Percentiles rank a stretch among this genome's conserved stretches.
These are phyloP conservation scores for Stenichneumon culpator DNA, from an alignment of 2,888 invertebrate genomes.

Conservation along the genomic window DNA sequence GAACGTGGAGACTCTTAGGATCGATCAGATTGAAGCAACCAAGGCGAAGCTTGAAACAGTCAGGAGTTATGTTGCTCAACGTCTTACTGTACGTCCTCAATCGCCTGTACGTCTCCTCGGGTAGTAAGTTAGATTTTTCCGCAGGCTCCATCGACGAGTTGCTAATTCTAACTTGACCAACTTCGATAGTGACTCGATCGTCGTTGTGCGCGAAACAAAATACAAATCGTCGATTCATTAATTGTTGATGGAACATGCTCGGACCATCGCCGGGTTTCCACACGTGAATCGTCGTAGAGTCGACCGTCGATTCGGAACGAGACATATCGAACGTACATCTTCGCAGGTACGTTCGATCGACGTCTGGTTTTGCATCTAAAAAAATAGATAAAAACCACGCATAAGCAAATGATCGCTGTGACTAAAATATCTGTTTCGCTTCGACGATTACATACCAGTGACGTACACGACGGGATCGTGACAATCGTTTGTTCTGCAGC, in stretches of 20 bases:
- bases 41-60: slow-evolving; percentile 60
- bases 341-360: slow-evolving; percentile 26
- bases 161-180: slow-evolving; percentile 48
- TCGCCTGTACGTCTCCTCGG: slow-evolving; percentile 37
- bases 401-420: neutral
- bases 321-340: slow-evolving; percentile 1
- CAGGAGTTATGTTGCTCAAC: slow-evolving; percentile 42
- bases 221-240: slow-evolving; percentile 65
- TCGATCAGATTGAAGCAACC: slow-evolving; percentile 74
- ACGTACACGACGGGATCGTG: slow-evolving; percentile 51
- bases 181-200: slow-evolving; percentile 61
- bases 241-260: slow-evolving; percentile 58
- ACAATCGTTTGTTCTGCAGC: slow-evolving; percentile 26
- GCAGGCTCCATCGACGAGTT: neutral
- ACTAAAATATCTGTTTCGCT: neutral
- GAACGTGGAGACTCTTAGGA: slow-evolving; percentile 72
- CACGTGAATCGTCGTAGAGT: slow-evolving; percentile 13
- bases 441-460: slow-evolving; percentile 45
- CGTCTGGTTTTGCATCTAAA: slow-evolving; percentile 7
- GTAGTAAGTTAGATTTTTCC: slow-evolving; percentile 9
- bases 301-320: neutral
- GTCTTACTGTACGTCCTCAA: slow-evolving; percentile 55
- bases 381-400: neutral
- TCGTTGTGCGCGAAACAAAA: slow-evolving; percentile 64
- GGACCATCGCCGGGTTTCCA: slow-evolving; percentile 25